A percentile compares a stretch with the other conserved stretches of the same genome.
Conservation (phyloP, 2,888 invertebrate genomes). For the Tiliacea aurago region DNA sequence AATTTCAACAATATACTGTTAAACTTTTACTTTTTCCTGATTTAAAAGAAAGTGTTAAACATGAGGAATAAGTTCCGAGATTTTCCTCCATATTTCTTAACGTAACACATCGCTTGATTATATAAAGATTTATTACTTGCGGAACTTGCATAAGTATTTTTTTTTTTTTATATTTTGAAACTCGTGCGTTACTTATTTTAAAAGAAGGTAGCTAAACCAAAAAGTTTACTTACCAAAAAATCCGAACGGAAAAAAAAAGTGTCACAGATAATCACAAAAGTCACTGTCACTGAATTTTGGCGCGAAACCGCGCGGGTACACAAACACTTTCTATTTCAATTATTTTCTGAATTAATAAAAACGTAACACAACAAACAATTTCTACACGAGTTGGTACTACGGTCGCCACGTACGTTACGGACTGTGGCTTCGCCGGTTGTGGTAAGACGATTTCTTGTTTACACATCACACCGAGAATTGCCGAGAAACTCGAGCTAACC, state of each 20-base stretch:
- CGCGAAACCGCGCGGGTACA: slow-evolving; percentile 73
- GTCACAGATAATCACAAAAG: slow-evolving; percentile 78
- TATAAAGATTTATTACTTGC: slow-evolving; percentile 66
- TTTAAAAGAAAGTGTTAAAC: slow-evolving; percentile 67
- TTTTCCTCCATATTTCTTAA: slow-evolving; percentile 71
- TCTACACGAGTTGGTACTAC: slow-evolving; percentile 58
- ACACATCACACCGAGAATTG: slow-evolving; percentile 75
- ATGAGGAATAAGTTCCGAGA: slow-evolving; percentile 60
- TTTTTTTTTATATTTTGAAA: not conserved
- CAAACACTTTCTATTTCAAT: slow-evolving; percentile 69
- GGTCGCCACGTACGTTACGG: slow-evolving; percentile 84
- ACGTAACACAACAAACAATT: slow-evolving; percentile 54
- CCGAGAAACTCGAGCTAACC: slow-evolving; percentile 75
- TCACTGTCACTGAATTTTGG: slow-evolving; percentile 79
- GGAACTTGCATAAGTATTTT: slow-evolving; percentile 58
- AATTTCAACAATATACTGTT: slow-evolving; percentile 81
- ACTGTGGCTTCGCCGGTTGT: slow-evolving; percentile 87
- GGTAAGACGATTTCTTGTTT: slow-evolving; percentile 83
- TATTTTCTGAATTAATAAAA: slow-evolving; percentile 42
- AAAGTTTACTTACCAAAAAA: slow-evolving; percentile 69
- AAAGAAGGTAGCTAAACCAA: slow-evolving; percentile 3
- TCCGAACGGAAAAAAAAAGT: slow-evolving; percentile 66
- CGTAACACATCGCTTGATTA: slow-evolving; percentile 63
- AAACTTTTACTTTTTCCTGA: slow-evolving; percentile 87
- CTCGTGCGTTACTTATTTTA: not conserved